Evolutionary conservation across 2,797 vertebrate genomes (phyloP), one percentile per base, ranked within the genome.

Genomic region (Chelonia mydas): DNA sequence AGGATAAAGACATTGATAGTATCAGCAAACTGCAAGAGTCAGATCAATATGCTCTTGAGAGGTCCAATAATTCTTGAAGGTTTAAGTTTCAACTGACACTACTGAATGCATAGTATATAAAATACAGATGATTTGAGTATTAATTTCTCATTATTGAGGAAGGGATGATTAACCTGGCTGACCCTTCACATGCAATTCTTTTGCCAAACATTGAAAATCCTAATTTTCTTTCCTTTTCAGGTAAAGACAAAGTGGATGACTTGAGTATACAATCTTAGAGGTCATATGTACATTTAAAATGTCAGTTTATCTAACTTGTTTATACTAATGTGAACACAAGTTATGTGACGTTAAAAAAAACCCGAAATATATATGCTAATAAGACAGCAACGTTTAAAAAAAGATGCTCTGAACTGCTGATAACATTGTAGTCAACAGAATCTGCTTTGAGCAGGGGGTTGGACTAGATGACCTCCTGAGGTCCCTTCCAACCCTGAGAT

Each of bases 41-140:
- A 94, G 86, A 97, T 91, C 92, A 93, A 95, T 93, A 89, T 92
- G 86, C 85, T 28, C 92, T 90, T 85, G 89, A 96, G 16, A 95
- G 37, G 19, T 72, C 86, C 65, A 95, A 96, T 84, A 92, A 94
- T 87, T 96, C 82, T 97, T 96, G 76, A 11, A 90, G 81, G 68
- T 94, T 93, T 68, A 96, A 85, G 33, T 27, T 91, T 96, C 92
- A 94, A 91, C 90, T 93, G 86, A 55, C 47, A 87, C 23, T 86
- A 49, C 57, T 91, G 94, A 87, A 91, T 93, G 49, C 47, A 84
- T n/a, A 93, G 74, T 93, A 68, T 88, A 95, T 92, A 85, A 97
- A 97, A 90, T 37, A 3, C 84, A 93, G 55, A 72, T 93, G 76
- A 94, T 90, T 77, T 93, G 81, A 91, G 80, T 79, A 80, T 93